phyloP scores from a whole-genome alignment of 2,113 vertebrate genomes.

The Cephalopholis sonnerati region DNA sequence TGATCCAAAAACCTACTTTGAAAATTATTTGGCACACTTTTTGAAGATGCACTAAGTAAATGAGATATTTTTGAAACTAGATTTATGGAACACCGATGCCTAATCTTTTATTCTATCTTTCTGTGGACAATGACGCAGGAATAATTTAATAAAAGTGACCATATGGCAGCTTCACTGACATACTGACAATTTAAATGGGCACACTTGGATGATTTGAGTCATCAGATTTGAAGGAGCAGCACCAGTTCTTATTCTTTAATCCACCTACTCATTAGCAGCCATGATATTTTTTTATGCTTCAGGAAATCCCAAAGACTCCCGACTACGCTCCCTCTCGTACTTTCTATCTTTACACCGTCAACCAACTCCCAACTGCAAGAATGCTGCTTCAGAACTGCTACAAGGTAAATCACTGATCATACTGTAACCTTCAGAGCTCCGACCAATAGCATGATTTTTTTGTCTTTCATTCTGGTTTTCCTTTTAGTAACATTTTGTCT shows the following conservation, averaged over 20 bases:
- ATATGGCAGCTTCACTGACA: not conserved
- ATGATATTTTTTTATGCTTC: slow-evolving; percentile 26
- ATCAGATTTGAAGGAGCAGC: not conserved
- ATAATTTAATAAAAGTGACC: slow-evolving; percentile 5
- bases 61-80: slow-evolving; percentile 15
- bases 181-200: not conserved
- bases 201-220: not conserved
- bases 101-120: not conserved
- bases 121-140: not conserved
- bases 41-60: slow-evolving; percentile 27
- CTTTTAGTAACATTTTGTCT: slow-evolving; percentile 1
- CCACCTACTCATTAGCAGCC: not conserved
- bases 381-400: slow-evolving; percentile 93
- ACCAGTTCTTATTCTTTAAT: not conserved
- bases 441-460: not conserved
- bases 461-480: not conserved
- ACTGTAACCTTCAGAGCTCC: not conserved
- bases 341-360: slow-evolving; percentile 95
- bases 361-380: slow-evolving; percentile 86
- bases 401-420: slow-evolving; percentile 84
- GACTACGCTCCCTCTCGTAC: slow-evolving; percentile 95
- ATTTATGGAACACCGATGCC: not conserved
- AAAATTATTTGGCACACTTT: slow-evolving; percentile 30
- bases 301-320: slow-evolving; percentile 97
- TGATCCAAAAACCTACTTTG: slow-evolving; percentile 43